Evolutionary conservation across 2,888 invertebrate species (phyloP).

Genomic region (Phengaris alcon): DNA sequence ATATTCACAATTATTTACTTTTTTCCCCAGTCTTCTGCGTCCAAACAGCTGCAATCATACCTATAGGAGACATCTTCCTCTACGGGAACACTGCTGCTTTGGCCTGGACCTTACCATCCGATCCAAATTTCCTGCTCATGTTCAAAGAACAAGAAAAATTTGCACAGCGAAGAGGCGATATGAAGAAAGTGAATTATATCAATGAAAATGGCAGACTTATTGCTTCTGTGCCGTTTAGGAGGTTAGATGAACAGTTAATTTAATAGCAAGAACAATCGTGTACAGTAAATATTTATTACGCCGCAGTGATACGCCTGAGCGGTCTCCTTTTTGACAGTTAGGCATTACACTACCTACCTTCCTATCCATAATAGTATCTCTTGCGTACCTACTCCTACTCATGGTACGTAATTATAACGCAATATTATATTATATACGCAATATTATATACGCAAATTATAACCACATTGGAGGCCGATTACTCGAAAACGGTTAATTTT

Average conservation of each 20-base stretch:
- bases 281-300: too few relatives aligned
- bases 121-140: conserved; percentile 59
- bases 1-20: neutral
- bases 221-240: conserved; percentile 54
- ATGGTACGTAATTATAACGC: too few relatives aligned
- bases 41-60: conserved; percentile 78
- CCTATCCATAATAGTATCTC: too few relatives aligned
- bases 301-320: too few relatives aligned
- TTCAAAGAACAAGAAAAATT: conserved; percentile 53
- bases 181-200: conserved; percentile 55
- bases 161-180: conserved; percentile 55
- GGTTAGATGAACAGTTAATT: neutral
- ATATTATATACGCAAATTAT: too few relatives aligned
- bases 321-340: too few relatives aligned
- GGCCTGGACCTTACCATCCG: conserved; percentile 86
- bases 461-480: too few relatives aligned
- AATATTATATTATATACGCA: too few relatives aligned
- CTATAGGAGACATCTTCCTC: conserved; percentile 81
- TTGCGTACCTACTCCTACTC: too few relatives aligned
- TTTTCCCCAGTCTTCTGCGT: conserved; percentile 80
- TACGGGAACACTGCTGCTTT: conserved; percentile 85
- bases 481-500: too few relatives aligned
- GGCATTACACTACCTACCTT: too few relatives aligned
- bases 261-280: too few relatives aligned
- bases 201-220: conserved; percentile 56